Evolutionary conservation across 1,140 invertebrate species (phyloP).

Genomic region (Megalonaias nervosa): DNA sequence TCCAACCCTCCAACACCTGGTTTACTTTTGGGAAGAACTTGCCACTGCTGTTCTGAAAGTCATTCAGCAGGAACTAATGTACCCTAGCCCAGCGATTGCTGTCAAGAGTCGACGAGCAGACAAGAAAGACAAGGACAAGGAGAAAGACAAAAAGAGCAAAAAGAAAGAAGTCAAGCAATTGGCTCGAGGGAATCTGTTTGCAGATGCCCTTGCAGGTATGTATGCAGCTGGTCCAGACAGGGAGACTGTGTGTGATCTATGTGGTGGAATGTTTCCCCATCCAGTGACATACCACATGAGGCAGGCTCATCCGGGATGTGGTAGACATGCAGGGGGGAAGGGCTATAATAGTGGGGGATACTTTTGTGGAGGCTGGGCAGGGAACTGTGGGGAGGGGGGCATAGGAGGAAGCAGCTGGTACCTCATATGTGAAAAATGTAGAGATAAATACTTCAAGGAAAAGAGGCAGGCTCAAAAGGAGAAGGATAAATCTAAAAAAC

Average conservation of each 20-base stretch:
- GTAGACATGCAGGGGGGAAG: conserved; percentile 86
- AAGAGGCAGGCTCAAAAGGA: conserved; percentile 71
- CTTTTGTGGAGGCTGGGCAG: conserved; percentile 89
- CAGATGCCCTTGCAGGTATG: conserved; percentile 54
- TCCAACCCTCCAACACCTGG: conserved; percentile 84
- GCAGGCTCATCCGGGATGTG: conserved; percentile 90
- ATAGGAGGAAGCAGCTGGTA: conserved; percentile 91
- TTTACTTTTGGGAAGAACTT: conserved; percentile 89
- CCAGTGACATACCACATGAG: conserved; percentile 95
- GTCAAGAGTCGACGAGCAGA: conserved; percentile 72
- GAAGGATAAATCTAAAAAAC: conserved; percentile 69
- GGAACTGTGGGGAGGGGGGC: conserved; percentile 90
- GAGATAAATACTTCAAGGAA: conserved; percentile 84
- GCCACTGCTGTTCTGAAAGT: conserved; percentile 78
- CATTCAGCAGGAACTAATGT: conserved; percentile 76
- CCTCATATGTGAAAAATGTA: conserved; percentile 89
- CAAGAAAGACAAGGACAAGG: conserved; percentile 70
- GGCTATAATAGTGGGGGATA: conserved; percentile 90
- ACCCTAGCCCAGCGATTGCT: conserved; percentile 69
- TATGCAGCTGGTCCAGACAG: conserved; percentile 62
- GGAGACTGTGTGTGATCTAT: conserved; percentile 88
- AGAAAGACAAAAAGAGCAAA: conserved; percentile 66
- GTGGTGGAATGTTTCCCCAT: conserved; percentile 81
- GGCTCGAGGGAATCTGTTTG: conserved; percentile 41
- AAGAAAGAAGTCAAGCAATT: conserved; percentile 72